A percentile compares a stretch with the other conserved stretches of the same genome.
These are phyloP conservation scores for Phaonia tiefii DNA, from an alignment of 2,888 invertebrate species.

Conservation along the genomic window DNA sequence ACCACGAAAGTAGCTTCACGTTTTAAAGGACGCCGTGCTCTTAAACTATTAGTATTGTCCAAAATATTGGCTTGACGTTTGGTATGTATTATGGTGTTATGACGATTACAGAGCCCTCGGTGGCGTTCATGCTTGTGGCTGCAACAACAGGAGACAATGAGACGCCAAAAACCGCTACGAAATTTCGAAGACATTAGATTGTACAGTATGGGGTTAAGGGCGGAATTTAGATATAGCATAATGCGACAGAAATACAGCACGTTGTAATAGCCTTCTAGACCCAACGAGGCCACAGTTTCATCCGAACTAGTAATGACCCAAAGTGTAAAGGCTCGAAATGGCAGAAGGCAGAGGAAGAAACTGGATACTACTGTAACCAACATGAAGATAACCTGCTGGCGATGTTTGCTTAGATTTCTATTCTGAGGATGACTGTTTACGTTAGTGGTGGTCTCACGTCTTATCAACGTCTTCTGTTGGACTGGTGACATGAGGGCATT, in stretches of 20 bases:
- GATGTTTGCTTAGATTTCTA: constrained; percentile 84
- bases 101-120: constrained; percentile 32
- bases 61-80: constrained; percentile 46
- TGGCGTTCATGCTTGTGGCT: constrained; percentile 9
- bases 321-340: constrained; percentile 92
- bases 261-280: constrained; percentile 90
- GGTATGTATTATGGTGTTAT: constrained; percentile 7
- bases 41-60: constrained; percentile 35
- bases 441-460: constrained; percentile 35
- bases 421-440: constrained; percentile 74
- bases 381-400: constrained; percentile 93
- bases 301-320: constrained; percentile 91
- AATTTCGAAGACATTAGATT: constrained; percentile 96
- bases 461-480: constrained; percentile 54
- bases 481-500: not conserved
- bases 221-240: constrained; percentile 94
- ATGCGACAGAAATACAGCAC: constrained; percentile 92
- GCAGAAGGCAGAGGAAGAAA: constrained; percentile 94
- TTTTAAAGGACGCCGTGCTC: constrained; percentile 68
- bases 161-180: constrained; percentile 88
- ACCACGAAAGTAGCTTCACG: constrained; percentile 75
- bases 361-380: constrained; percentile 93
- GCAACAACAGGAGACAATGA: constrained; percentile 81
- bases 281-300: constrained; percentile 85
- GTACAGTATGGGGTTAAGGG: constrained; percentile 94